Percentiles rank a stretch among this genome's conserved stretches.
These are phyloP conservation scores for Drosophila recens DNA, from an alignment of 2,888 invertebrate genomes.

Conservation along the genomic window DNA sequence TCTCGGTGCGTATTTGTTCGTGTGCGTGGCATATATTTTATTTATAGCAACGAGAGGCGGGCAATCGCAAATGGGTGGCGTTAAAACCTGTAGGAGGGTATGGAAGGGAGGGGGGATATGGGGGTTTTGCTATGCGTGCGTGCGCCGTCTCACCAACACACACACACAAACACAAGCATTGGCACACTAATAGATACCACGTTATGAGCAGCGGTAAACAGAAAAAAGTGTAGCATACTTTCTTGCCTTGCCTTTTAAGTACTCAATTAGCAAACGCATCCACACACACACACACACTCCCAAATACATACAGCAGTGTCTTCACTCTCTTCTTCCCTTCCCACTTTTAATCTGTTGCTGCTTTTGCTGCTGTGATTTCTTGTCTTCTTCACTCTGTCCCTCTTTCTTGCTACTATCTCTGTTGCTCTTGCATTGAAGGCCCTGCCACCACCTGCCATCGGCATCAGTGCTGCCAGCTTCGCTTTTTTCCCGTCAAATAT, in stretches of 20 bases:
- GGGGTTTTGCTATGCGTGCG: conserved; percentile 10
- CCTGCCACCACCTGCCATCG: conserved; percentile 69
- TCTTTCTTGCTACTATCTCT: conserved; percentile 8
- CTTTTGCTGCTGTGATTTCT: conserved; percentile 58
- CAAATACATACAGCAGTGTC: not conserved
- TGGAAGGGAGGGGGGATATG: not conserved
- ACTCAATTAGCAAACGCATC: conserved; percentile 71
- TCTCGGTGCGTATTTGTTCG: not conserved
- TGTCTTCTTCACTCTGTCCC: conserved; percentile 20
- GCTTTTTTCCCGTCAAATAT: no score
- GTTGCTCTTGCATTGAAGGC: conserved; percentile 11
- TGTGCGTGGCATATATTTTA: conserved; percentile 59
- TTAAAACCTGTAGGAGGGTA: not conserved
- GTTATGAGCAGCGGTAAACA: conserved; percentile 22
- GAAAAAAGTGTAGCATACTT: conserved; percentile 65
- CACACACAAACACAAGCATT: not conserved
- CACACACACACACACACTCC: not conserved
- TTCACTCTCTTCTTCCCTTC: not conserved
- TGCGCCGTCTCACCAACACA: conserved; percentile 23
- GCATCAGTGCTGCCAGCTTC: conserved; percentile 29
- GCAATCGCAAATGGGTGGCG: conserved; percentile 35
- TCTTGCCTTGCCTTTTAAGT: conserved; percentile 57
- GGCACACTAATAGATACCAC: conserved; percentile 6
- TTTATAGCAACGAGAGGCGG: conserved; percentile 71
- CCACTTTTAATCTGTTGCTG: conserved; percentile 4